Evolutionary conservation across 2,113 vertebrate species (phyloP).

Genomic region (Sceloporus tristichus): DNA sequence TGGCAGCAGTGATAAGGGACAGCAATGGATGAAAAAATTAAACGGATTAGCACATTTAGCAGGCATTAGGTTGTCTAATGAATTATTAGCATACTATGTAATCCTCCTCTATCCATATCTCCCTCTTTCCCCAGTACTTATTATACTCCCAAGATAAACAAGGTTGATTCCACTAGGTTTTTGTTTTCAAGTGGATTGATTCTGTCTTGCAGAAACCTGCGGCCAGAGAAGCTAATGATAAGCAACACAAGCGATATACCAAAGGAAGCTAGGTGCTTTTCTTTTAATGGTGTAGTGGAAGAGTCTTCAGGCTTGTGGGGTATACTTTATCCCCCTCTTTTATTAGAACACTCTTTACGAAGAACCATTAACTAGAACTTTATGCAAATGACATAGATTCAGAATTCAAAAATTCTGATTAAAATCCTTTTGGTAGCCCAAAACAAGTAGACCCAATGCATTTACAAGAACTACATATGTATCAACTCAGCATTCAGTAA

Average conservation of each 20-base stretch:
- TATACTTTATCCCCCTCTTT: too few relatives aligned
- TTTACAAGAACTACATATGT: too few relatives aligned
- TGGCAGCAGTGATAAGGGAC: constrained; percentile 46
- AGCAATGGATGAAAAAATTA: constrained; percentile 54
- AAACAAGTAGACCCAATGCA: too few relatives aligned
- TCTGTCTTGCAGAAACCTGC: not conserved
- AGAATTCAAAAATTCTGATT: too few relatives aligned
- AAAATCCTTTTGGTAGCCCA: too few relatives aligned
- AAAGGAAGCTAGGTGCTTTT: not conserved
- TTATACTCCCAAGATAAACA: constrained; percentile 51
- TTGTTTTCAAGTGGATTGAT: constrained; percentile 47
- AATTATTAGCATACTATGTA: constrained; percentile 66
- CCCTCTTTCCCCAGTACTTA: constrained; percentile 2
- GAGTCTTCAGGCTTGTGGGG: too few relatives aligned
- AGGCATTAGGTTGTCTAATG: constrained; percentile 64
- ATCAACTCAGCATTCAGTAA: too few relatives aligned
- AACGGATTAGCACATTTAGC: constrained; percentile 61
- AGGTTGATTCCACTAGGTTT: constrained; percentile 29
- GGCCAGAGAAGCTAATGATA: not conserved
- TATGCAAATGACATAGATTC: too few relatives aligned
- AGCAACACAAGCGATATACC: not conserved
- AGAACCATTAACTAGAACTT: too few relatives aligned
- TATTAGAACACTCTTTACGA: too few relatives aligned
- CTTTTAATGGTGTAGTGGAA: too few relatives aligned
- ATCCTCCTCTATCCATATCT: constrained; percentile 44